A percentile compares a stretch with the other conserved stretches of the same genome.
These are phyloP conservation scores for Nephrotoma appendiculata DNA, from an alignment of 2,888 invertebrate species.

Conservation along the genomic window DNA sequence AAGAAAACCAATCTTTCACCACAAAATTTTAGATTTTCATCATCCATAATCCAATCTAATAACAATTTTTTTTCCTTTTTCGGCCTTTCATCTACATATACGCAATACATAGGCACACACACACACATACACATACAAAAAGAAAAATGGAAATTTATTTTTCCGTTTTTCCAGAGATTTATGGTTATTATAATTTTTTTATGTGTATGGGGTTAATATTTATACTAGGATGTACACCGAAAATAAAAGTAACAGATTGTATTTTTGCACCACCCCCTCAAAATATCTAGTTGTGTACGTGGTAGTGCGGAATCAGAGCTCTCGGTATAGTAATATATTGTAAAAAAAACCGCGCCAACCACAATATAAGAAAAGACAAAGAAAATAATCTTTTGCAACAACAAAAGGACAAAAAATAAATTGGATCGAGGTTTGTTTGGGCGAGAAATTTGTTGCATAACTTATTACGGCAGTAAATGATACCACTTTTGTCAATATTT, in stretches of 20 bases:
- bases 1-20: not conserved
- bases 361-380: not conserved
- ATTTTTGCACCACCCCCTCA: not conserved
- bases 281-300: not conserved
- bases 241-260: not conserved
- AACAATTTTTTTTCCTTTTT: not conserved
- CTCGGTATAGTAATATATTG: not conserved
- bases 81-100: not conserved
- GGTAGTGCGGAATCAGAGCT: not conserved
- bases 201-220: not conserved
- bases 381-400: not conserved
- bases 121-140: not conserved
- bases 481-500: not conserved
- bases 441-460: not conserved
- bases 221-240: not conserved
- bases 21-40: not conserved
- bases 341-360: not conserved
- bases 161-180: not conserved
- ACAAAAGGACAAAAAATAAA: not conserved
- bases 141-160: not conserved
- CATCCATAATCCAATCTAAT: not conserved
- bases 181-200: not conserved
- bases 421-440: not conserved
- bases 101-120: not conserved
- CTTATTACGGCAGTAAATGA: not conserved